Evolutionary conservation across 1,140 invertebrate genomes (phyloP), one percentile per base, ranked within the genome.

Genomic region (Coenobita brevimanus): DNA sequence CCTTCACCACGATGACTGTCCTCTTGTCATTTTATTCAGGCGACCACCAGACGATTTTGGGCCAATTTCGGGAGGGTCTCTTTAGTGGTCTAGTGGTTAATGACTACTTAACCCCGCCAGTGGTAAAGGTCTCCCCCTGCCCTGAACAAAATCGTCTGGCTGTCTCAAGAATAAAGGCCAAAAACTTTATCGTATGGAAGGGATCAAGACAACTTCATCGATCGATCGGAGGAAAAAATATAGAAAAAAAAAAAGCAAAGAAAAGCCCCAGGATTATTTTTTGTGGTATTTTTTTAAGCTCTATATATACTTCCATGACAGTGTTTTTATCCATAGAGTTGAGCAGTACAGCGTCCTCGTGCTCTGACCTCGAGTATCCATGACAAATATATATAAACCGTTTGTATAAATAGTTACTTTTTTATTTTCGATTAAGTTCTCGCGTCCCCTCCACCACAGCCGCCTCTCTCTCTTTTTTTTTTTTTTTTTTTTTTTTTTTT

Each of bases 361-460:
- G 71, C 41, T 82, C 67, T 82, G 69, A 86, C 64, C 85, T 88
- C 76, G 62, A 82, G 86, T 88, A 88, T 88, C 86, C 86, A 88
- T 88, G 86, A 88, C 86, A 88, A 50, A 50, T 50, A 50, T 50
- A 17, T 50, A 8, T 17, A 8, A 50, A 50, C 46, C 46, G 6
- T 50, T 50, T 50, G 6, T 6, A n/a, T n/a, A n/a, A n/a, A n/a
- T n/a, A n/a, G n/a, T n/a, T n/a, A n/a, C n/a, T n/a, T n/a, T n/a
- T n/a, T n/a, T n/a, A n/a, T n/a, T n/a, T 69, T 88, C 81, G 86
- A 54, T 82, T 88, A 88, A 88, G 78, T 88, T 57, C 41, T 78
- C 79, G 75, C 36, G 67, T 82, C 79, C 79, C 57, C 73, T 57
- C 30, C 30, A 15, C 54, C 82, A 64, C 69, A 4, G 67, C 38